Evolutionary conservation across 2,797 vertebrate genomes (phyloP).

Genomic region (Coluber constrictor): DNA sequence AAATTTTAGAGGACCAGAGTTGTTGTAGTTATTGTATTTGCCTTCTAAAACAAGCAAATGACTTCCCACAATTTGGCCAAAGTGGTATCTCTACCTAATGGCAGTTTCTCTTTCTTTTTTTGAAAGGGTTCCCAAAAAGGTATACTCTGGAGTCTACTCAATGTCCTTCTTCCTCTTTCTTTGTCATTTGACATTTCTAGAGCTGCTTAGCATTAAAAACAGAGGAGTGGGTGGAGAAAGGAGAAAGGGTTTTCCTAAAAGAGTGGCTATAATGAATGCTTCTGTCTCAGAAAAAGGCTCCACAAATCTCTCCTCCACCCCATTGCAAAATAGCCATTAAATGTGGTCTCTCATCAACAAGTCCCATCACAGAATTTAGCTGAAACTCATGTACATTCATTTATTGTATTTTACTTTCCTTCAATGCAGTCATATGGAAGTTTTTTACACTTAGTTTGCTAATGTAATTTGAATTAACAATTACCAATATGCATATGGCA

Average conservation of each 20-base stretch:
- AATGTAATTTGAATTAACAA: not conserved
- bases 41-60: not conserved
- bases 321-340: not conserved
- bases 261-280: slow-evolving; percentile 33
- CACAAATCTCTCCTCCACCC: not conserved
- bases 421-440: not conserved
- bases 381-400: not conserved
- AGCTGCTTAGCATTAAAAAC: slow-evolving; percentile 7
- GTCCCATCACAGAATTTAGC: not conserved
- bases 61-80: not conserved
- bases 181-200: slow-evolving; percentile 11
- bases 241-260: slow-evolving; percentile 44
- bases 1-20: not conserved
- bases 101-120: not conserved
- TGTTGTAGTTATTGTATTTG: not conserved
- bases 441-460: not conserved
- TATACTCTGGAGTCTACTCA: not conserved
- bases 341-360: not conserved
- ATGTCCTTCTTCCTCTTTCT: not conserved
- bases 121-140: not conserved
- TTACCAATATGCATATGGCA: not conserved
- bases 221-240: slow-evolving; percentile 4
- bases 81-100: not conserved
- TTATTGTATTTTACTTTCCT: not conserved
- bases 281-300: slow-evolving; percentile 23